Evolutionary conservation across 1,140 invertebrate genomes (phyloP).

Genomic region (Saccostrea echinata): DNA sequence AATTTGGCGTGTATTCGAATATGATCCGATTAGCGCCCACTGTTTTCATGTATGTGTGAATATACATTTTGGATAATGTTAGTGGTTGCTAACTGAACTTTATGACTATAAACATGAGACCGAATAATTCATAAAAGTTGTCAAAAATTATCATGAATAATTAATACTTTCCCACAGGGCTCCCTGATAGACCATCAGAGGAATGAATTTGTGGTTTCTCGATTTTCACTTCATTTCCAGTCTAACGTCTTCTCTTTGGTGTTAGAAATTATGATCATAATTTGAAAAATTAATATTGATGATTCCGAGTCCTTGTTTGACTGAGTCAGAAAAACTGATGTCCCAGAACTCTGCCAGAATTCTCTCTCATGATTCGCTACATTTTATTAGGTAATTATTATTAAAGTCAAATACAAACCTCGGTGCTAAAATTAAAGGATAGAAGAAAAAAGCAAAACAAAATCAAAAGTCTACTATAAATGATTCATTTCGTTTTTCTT

Average conservation of each 20-base stretch:
- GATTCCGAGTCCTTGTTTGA: neutral
- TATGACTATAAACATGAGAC: constrained; percentile 25
- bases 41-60: constrained; percentile 39
- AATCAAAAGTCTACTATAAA: no score
- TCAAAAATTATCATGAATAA: constrained; percentile 42
- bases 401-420: no score
- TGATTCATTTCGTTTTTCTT: no score
- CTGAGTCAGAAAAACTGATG: neutral
- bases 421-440: no score
- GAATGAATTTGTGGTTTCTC: constrained; percentile 38
- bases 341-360: neutral
- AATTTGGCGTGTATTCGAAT: constrained; percentile 50
- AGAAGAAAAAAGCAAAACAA: no score
- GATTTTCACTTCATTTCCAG: constrained; percentile 35
- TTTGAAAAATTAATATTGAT: constrained; percentile 38
- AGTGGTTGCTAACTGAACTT: neutral
- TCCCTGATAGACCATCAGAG: neutral
- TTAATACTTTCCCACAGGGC: constrained; percentile 28
- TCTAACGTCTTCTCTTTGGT: neutral
- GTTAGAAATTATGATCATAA: constrained; percentile 33
- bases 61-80: constrained; percentile 43
- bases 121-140: constrained; percentile 1
- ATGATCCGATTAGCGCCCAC: constrained; percentile 41
- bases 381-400: neutral
- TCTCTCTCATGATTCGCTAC: neutral